Conservation (phyloP, 2,113 vertebrate genomes). For the Synodontis membranacea region DNA sequence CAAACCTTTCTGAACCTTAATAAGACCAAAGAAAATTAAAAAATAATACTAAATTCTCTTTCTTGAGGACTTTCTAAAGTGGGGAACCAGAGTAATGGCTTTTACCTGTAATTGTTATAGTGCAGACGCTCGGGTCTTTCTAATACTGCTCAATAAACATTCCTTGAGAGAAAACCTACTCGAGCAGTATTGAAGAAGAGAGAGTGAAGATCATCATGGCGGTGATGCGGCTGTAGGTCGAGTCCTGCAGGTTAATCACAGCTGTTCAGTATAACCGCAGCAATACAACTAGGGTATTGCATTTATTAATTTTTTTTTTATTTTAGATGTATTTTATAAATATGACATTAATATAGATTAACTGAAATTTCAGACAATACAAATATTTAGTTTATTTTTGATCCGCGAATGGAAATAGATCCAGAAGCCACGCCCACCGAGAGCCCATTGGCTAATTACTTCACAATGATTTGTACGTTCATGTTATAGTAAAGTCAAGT, state of each 20-base stretch:
- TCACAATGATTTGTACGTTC: not conserved
- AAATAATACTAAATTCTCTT: not conserved
- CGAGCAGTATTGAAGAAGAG: not conserved
- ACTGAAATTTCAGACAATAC: not conserved
- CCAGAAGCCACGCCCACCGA: not conserved
- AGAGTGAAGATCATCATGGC: not conserved
- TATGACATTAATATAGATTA: not conserved
- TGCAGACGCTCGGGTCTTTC: not conserved
- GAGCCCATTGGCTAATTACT: not conserved
- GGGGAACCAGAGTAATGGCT: not conserved
- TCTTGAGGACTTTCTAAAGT: not conserved
- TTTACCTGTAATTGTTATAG: not conserved
- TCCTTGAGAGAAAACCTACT: not conserved
- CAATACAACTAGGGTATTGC: not conserved
- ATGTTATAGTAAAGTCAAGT: no score
- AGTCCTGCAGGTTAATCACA: not conserved
- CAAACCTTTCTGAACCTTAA: not conserved
- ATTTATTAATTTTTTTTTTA: no score
- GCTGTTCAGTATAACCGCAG: not conserved
- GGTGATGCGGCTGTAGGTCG: not conserved
- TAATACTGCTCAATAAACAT: not conserved
- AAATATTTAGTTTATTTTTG: not conserved
- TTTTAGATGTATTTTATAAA: not conserved
- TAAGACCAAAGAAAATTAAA: not conserved
- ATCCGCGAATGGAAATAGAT: not conserved